Conservation (phyloP, 2,888 invertebrate species). For the Timema podura region DNA sequence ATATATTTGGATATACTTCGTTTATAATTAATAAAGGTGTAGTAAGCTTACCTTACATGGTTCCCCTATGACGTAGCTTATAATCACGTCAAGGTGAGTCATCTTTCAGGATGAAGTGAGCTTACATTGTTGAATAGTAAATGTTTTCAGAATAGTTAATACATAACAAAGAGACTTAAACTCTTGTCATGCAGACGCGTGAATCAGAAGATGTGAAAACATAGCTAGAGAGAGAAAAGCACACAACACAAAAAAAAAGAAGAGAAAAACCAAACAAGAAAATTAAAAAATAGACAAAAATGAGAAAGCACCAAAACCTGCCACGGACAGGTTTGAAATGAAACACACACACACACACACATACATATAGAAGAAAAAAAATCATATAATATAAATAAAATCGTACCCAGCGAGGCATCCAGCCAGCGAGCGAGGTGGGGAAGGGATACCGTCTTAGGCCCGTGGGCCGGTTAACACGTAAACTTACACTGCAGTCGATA, state of each 20-base stretch:
- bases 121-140: background rate
- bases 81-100: no score
- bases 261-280: constrained; percentile 4
- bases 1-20: no score
- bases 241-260: constrained; percentile 17
- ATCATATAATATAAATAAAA: constrained; percentile 26
- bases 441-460: no score
- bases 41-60: no score
- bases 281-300: constrained; percentile 6
- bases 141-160: constrained; percentile 16
- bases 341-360: no score
- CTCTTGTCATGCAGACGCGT: background rate
- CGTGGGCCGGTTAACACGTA: constrained; percentile 27
- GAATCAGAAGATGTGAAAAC: constrained; percentile 9
- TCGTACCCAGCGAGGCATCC: no score
- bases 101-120: no score
- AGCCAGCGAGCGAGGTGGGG: no score
- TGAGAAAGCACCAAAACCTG: constrained; percentile 17
- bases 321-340: constrained; percentile 21
- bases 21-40: no score
- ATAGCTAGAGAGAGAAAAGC: constrained; percentile 8
- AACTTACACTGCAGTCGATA: constrained; percentile 25
- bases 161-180: background rate
- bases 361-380: constrained; percentile 19
- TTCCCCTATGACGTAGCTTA: no score